Percentiles rank a stretch among this genome's conserved stretches.
Conservation (phyloP, 2,797 vertebrate species). For the Monodelphis domestica region DNA sequence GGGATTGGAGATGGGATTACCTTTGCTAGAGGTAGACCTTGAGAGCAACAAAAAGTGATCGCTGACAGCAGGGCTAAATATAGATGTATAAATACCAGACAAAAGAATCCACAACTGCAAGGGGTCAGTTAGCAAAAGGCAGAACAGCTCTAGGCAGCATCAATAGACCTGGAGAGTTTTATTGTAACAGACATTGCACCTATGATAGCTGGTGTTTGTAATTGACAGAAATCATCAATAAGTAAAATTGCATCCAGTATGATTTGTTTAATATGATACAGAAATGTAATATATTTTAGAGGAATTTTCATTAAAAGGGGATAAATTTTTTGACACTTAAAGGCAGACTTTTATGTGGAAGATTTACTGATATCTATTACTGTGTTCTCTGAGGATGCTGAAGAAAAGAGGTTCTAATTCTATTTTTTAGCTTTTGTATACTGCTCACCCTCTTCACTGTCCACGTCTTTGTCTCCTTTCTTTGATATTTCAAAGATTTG, state of each 20-base stretch:
- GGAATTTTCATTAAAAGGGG: neutral
- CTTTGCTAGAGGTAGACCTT: neutral
- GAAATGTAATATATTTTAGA: neutral
- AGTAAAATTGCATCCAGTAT: conserved; percentile 10
- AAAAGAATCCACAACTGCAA: neutral
- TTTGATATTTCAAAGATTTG: neutral
- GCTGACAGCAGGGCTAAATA: neutral
- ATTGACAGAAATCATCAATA: neutral
- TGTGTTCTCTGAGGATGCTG: neutral
- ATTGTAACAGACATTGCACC: neutral
- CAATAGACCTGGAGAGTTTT: neutral
- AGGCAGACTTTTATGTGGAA: neutral
- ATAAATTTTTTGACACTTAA: neutral
- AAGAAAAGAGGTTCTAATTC: neutral
- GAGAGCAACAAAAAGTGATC: neutral
- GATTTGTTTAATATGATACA: neutral
- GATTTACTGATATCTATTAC: neutral
- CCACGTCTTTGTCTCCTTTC: neutral
- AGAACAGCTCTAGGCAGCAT: neutral
- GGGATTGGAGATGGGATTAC: neutral
- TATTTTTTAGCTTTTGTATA: neutral
- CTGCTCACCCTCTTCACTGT: neutral
- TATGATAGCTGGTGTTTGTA: neutral
- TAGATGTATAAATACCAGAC: neutral
- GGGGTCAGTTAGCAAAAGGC: neutral